Conservation (phyloP, 2,888 invertebrate species). For the Melanophora roralis region DNA sequence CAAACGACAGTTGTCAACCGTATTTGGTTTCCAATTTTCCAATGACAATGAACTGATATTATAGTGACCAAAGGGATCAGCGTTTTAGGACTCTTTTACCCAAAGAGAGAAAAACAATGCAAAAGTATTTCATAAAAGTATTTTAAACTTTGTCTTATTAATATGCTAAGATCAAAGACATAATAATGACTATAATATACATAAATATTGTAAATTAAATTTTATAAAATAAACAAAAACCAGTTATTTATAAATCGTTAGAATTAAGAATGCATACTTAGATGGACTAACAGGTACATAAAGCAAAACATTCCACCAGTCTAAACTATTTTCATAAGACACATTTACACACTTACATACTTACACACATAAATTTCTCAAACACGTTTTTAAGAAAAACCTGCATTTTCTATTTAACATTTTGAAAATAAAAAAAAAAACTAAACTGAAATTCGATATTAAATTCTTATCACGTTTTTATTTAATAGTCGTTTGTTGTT, state of each 20-base stretch:
- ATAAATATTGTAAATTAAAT: conserved; percentile 10
- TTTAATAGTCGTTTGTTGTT: conserved; percentile 23
- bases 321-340: conserved; percentile 13
- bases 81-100: no score
- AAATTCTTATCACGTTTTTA: conserved; percentile 58
- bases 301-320: not conserved
- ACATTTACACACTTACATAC: not conserved
- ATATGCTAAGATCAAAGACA: no score
- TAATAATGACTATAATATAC: no score
- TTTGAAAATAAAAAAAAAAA: not conserved
- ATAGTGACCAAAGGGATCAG: no score
- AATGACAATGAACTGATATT: no score
- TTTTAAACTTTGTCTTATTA: no score
- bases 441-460: conserved; percentile 14
- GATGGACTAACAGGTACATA: not conserved
- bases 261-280: not conserved
- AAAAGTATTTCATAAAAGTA: no score
- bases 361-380: not conserved
- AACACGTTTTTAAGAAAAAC: not conserved
- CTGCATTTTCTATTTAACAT: conserved; percentile 6
- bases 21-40: no score
- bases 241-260: conserved; percentile 3
- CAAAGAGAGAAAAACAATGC: no score
- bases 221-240: not conserved
- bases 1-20: no score